Conservation (phyloP, 2,888 invertebrate species). For the Acanthosepion lycidas region DNA sequence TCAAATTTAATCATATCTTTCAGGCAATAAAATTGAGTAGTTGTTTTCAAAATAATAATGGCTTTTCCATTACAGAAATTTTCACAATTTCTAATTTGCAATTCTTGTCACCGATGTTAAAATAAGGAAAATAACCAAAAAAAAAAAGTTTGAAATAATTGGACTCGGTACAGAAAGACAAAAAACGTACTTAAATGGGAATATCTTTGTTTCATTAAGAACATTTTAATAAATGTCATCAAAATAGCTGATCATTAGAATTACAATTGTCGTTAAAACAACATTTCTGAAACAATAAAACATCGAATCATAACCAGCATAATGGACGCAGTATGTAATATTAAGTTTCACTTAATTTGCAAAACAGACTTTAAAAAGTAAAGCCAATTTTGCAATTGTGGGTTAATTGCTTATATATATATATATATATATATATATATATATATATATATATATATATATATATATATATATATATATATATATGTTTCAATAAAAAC, state of each 20-base stretch:
- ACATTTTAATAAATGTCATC: not conserved
- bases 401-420: not conserved
- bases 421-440: not conserved
- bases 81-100: not conserved
- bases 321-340: not conserved
- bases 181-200: not conserved
- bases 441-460: no score
- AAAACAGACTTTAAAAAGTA: no score
- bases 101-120: not conserved
- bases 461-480: no score
- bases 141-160: not conserved
- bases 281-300: not conserved
- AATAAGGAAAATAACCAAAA: not conserved
- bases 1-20: not conserved
- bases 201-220: not conserved
- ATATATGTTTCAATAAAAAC: no score
- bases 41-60: slow-evolving; percentile 21
- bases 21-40: not conserved
- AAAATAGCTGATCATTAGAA: not conserved
- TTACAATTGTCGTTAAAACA: not conserved
- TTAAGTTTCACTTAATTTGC: not conserved
- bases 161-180: not conserved
- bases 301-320: not conserved
- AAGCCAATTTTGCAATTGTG: no score
- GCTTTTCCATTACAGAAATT: not conserved